Evolutionary conservation across 2,113 vertebrate genomes (phyloP), one percentile per base, ranked within the genome.

Genomic region (Nerophis lumbriciformis): DNA sequence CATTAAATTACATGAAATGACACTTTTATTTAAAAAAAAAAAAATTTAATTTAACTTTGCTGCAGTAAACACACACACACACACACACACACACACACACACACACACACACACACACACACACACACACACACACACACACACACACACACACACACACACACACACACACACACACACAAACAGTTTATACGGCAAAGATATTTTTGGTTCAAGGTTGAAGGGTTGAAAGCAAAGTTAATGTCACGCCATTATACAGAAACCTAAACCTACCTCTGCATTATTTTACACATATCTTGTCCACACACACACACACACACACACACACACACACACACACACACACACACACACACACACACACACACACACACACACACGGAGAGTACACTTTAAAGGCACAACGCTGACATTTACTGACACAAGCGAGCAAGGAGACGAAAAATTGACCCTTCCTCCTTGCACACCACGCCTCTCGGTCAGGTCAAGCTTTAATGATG

Each of bases 401-500:
- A 47, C 42, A 47, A 48, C 15, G 3, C 47, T 62, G 61, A 47
- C 51, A 63, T 39, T 57, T 48, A 53, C 49, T 21, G 28, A 38
- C 64, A 69, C 61, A 48, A 48, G 10, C 28, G 49, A 21, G 35
- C 65, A 72, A 70, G 65, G 66, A 74, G 70, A 59, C 57, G 35
- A 53, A 70, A 68, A 57, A 45, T 53, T 6, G 53, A 69, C 15
- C 53, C 52, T 70, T 73, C 66, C 76, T 64, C 68, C 76, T 66
- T 61, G 53, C 59, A 47, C 64, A 72, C 56, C 78, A 68, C 63
- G 28, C 77, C 76, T 72, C 62, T 44, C 71, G 69, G 74, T 84
- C 78, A 85, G 73, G 72, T 79, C 80, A 66, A 64, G 36, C 65
- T 62, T 68, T 87, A 86, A 87, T 78, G 75, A 82, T 69, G 71